Evolutionary conservation across 2,113 vertebrate species (phyloP), one percentile per base, ranked within the genome.

Genomic region (Microcebus murinus): DNA sequence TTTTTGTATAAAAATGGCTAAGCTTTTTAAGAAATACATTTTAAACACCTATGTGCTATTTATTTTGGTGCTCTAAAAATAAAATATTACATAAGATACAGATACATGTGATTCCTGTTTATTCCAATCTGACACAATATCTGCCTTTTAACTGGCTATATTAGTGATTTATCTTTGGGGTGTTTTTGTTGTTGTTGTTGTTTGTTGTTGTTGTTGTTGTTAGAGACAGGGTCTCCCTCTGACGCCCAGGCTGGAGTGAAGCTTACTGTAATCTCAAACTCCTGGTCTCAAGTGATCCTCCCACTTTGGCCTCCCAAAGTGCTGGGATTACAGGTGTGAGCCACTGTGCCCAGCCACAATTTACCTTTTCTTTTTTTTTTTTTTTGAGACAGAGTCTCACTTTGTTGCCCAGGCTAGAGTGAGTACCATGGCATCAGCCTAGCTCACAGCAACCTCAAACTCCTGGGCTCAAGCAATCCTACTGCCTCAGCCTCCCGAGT

Each of bases 1-100:
- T 59, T 96, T 86, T 42, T 74, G 61, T 42, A 34, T 76, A 65
- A 84, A 87, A 96, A 88, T 39, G 97, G 52, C 36, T 57, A 29
- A 61, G 34, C n/a, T 87, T 79, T 88, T 70, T 55, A 90, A 90
- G 76, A 94, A 89, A 71, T 8, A 73, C 14, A 39, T 70, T 71
- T 96, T 95, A 17, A 94, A 97, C 20, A 86, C n/a, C 50, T 36
- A 39, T 42, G 68, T 84, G 29, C 15, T 86, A 25, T 90, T 82
- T 29, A 73, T 91, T 94, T 68, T 80, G 59, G n/a, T 25, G 1
- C 15, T 82, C 63, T 74, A 73, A 95, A 97, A 92, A 34, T 71
- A 77, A 94, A 82, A 71, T 81, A 70, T 55, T 63, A 52, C 34
- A 39, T 76, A n/a, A 71, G 20, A 52, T 45, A 31, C 4, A 89